These are phyloP conservation scores for Chaenocephalus aceratus DNA, from an alignment of 2,113 vertebrate genomes.

Conservation along the genomic window DNA sequence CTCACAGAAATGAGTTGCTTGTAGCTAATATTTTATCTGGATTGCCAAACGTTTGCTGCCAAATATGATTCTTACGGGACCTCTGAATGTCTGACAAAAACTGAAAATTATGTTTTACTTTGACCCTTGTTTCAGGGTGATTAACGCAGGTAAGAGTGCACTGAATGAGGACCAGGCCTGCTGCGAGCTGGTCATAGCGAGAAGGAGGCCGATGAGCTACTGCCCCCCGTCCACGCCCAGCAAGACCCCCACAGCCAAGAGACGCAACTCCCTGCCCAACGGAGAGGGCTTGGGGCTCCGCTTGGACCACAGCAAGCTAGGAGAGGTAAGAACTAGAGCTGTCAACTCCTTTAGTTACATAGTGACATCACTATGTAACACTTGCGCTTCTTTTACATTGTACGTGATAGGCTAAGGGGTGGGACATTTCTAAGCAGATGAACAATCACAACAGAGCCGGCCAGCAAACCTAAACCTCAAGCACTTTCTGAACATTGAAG, in stretches of 20 bases:
- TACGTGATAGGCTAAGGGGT: no score
- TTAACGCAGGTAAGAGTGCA: constrained; percentile 79
- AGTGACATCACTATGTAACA: no score
- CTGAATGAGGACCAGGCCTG: constrained; percentile 81
- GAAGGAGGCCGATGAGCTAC: constrained; percentile 77
- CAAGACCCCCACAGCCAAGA: constrained; percentile 73
- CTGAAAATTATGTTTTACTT: no score
- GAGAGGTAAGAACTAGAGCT: constrained; percentile 53
- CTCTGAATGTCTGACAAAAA: background rate
- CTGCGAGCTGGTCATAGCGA: constrained; percentile 76
- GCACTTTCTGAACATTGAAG: no score
- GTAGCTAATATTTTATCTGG: background rate
- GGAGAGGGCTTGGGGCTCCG: constrained; percentile 71
- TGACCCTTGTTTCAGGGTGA: constrained; percentile 67
- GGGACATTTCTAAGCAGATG: no score
- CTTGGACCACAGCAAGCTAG: constrained; percentile 55
- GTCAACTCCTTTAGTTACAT: no score
- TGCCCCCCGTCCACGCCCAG: constrained; percentile 74
- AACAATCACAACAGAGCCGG: no score
- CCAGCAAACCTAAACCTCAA: no score
- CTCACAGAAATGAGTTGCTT: constrained; percentile 11
- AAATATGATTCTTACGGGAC: constrained; percentile 7
- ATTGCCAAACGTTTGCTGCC: background rate
- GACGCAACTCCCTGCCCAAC: constrained; percentile 78
- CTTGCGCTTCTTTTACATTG: no score